Percentiles rank a stretch among this genome's conserved stretches.
These are phyloP conservation scores for Anaspis maculata DNA, from an alignment of 2,888 invertebrate genomes.

Conservation along the genomic window DNA sequence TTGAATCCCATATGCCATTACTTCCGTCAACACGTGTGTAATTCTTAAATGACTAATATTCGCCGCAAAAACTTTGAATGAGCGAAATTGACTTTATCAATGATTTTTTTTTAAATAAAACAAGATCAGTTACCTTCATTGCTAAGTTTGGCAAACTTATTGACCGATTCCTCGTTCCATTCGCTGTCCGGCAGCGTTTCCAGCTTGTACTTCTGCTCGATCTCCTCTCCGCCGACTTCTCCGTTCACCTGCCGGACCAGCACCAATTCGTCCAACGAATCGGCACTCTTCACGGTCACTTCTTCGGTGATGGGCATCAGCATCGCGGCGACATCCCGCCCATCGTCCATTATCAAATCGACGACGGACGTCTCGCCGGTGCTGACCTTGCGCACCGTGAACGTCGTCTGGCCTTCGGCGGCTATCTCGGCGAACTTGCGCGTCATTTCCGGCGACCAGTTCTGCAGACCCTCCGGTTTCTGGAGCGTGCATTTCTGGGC, in stretches of 20 bases:
- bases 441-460: slow-evolving; percentile 60
- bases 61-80: no score
- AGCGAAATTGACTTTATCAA: no score
- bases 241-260: no score
- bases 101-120: no score
- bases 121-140: slow-evolving; percentile 29
- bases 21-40: no score
- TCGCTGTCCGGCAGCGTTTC: slow-evolving; percentile 23
- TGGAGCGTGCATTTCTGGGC: slow-evolving; percentile 56
- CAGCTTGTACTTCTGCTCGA: slow-evolving; percentile 19
- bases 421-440: slow-evolving; percentile 59
- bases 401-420: slow-evolving; percentile 61
- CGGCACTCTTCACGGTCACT: slow-evolving; percentile 56
- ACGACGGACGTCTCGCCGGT: slow-evolving; percentile 59
- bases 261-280: slow-evolving; percentile 62
- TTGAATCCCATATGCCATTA: no score
- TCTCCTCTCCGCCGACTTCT: slow-evolving; percentile 11
- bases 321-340: slow-evolving; percentile 54
- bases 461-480: slow-evolving; percentile 41
- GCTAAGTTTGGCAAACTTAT: slow-evolving; percentile 35
- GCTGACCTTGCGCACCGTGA: slow-evolving; percentile 58
- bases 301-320: slow-evolving; percentile 37
- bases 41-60: no score
- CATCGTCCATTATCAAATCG: slow-evolving; percentile 49
- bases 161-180: slow-evolving; percentile 39